phyloP scores from a whole-genome alignment of 2,888 invertebrate genomes.

The Alsophila aescularia region DNA sequence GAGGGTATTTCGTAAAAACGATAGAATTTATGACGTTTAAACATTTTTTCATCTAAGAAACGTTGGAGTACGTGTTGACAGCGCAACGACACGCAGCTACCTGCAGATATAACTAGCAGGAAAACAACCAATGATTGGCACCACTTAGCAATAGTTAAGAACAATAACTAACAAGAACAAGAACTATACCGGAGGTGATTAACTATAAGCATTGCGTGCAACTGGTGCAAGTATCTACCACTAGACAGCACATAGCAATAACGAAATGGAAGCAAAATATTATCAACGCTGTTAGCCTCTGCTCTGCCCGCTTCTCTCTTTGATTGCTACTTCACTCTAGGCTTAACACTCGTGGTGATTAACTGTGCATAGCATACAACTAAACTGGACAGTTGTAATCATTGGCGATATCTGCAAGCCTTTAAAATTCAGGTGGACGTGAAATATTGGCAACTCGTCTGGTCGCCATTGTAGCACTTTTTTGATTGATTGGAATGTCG shows the following conservation, averaged over 20 bases:
- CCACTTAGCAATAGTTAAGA: too few species aligned
- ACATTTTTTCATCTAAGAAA: too few species aligned
- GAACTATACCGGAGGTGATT: too few species aligned
- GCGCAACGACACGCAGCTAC: too few species aligned
- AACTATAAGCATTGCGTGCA: too few species aligned
- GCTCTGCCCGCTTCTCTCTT: background rate
- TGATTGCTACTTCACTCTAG: conserved; percentile 23
- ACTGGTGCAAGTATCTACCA: too few species aligned
- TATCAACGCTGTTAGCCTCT: background rate
- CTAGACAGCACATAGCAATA: background rate
- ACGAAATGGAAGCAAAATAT: background rate
- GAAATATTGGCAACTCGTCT: conserved; percentile 30
- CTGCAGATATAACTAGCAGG: too few species aligned
- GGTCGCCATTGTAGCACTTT: conserved; percentile 29
- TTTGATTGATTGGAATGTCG: conserved; percentile 25
- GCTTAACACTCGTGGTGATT: conserved; percentile 52
- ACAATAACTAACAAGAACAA: too few species aligned
- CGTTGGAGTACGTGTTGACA: too few species aligned
- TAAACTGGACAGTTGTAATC: conserved; percentile 57
- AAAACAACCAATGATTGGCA: too few species aligned
- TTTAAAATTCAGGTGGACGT: conserved; percentile 36
- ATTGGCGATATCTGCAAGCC: conserved; percentile 42
- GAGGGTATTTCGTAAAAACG: too few species aligned
- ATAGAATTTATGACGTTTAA: too few species aligned
- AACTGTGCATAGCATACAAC: conserved; percentile 62